These are phyloP conservation scores for Glaucidium brasilianum DNA, from an alignment of 2,113 vertebrate genomes.

Conservation along the genomic window DNA sequence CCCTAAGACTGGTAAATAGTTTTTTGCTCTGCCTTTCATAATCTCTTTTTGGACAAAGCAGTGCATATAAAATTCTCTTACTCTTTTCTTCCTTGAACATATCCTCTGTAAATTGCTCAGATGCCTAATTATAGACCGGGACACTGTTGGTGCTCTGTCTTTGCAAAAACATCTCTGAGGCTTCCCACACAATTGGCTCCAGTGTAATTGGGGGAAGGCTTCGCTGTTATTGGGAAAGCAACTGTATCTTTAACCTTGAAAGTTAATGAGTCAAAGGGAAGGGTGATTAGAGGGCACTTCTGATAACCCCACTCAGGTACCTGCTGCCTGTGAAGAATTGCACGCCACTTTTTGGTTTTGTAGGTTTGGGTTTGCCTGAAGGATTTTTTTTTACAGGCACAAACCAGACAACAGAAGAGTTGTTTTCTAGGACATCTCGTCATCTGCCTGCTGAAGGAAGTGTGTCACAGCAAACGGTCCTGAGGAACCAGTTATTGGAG, in stretches of 20 bases:
- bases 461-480: neutral
- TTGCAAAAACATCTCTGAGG: slow-evolving; percentile 31
- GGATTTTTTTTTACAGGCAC: neutral
- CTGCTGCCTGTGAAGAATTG: neutral
- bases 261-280: neutral
- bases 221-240: neutral
- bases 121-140: slow-evolving; percentile 11
- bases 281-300: neutral
- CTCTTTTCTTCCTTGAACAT: neutral
- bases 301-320: neutral
- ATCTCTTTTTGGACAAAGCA: slow-evolving; percentile 46
- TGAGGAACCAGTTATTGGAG: neutral
- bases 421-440: neutral
- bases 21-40: slow-evolving; percentile 51
- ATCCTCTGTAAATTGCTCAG: neutral
- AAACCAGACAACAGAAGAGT: neutral
- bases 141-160: neutral
- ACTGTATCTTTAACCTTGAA: neutral
- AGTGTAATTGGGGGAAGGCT: neutral
- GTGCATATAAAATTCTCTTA: slow-evolving; percentile 30
- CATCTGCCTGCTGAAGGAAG: neutral
- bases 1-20: slow-evolving; percentile 9
- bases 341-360: accelerated
- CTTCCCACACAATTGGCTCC: neutral
- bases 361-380: neutral